Evolutionary conservation across 37 sponge, comb jelly and placozoan species (phyloP), one percentile per base, ranked within the genome.

Genomic region (Beroe forskalii): DNA sequence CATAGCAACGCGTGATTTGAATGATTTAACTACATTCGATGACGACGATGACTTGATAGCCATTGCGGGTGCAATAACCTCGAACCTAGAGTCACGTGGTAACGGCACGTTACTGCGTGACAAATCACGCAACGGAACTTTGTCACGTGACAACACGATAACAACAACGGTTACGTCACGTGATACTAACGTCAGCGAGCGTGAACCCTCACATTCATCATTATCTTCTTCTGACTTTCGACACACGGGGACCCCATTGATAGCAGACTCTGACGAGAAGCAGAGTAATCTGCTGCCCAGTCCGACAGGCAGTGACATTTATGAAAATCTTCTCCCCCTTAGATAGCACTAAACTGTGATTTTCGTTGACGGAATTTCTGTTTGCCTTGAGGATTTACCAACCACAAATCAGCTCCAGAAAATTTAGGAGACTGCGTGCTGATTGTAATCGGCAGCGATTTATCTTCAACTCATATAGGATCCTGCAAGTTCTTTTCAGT

Each of bases 131-230:
- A 32, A 69, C 72, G 27, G 38, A 33, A 32, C 72, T 0, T 17
- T 69, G 32, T 27, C 72, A 69, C 72, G 72, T 69, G 72, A 69
- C 35, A 48, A 48, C 55, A n/a, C n/a, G n/a, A n/a, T n/a, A n/a
- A n/a, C n/a, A n/a, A n/a, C n/a, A n/a, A n/a, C n/a, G n/a, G 55
- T 48, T 6, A 69, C 38, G 72, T 69, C 72, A 69, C 72, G 72
- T 36, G 72, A 69, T 14, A 14, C 72, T 69, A 33, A 32, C 38
- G 27, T 36, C 4, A 37, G 3, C 39, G 19, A 27, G 32, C 66
- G 66, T 63, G 72, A 33, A 36, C 6, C 55, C 55, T 48, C 55
- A 6, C 6, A 48, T 12, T 48, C 55, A 6, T 48, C 55, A 6
- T 17, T 12, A 48, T 48, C 55, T 12, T 48, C 55, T 12, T 48